Evolutionary conservation across 2,113 vertebrate species (phyloP).

Genomic region (Silurus glanis): DNA sequence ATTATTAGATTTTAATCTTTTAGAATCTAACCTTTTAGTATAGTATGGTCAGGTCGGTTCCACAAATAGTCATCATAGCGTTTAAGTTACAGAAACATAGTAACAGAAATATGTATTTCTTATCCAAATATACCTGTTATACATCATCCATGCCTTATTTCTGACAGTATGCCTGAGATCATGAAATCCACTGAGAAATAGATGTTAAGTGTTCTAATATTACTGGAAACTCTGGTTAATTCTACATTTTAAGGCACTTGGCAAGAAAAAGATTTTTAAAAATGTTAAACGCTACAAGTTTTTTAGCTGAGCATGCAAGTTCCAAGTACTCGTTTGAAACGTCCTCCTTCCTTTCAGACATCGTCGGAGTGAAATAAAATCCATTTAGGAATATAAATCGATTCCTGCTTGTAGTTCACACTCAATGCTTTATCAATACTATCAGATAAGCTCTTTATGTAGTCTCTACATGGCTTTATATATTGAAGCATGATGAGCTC

Average conservation of each 20-base stretch:
- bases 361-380: background rate
- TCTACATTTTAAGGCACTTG: slow-evolving; percentile 26
- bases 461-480: too few species aligned
- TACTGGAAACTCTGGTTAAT: background rate
- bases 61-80: background rate
- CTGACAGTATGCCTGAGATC: background rate
- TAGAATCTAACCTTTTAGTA: background rate
- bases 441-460: background rate
- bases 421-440: background rate
- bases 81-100: background rate
- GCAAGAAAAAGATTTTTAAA: background rate
- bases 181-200: background rate
- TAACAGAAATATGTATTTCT: background rate
- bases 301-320: too few species aligned
- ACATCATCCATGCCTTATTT: background rate
- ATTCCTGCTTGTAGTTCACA: background rate
- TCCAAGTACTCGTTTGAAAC: too few species aligned
- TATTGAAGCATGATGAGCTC: background rate
- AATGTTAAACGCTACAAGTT: background rate
- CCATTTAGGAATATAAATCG: background rate
- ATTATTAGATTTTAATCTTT: background rate
- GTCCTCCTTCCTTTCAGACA: background rate
- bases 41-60: background rate
- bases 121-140: background rate
- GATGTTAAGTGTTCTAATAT: background rate